phyloP scores from a whole-genome alignment of 2,113 vertebrate genomes.

The Gymnarchus niloticus region DNA sequence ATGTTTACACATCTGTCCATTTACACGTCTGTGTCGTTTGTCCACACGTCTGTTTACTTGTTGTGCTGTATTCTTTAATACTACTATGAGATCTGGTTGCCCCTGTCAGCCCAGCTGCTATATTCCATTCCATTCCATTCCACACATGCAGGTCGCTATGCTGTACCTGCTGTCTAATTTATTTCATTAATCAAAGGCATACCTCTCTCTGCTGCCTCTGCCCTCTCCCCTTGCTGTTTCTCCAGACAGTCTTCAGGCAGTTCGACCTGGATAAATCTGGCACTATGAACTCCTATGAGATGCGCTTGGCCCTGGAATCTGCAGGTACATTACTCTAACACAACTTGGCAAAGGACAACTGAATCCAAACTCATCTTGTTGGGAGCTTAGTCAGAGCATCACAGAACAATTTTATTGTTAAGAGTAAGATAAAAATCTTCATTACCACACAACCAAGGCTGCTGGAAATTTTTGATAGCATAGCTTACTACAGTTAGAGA shows the following conservation, averaged over 20 bases:
- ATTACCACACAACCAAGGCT: too few relatives aligned
- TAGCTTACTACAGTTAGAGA: too few relatives aligned
- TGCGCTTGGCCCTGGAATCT: constrained; percentile 74
- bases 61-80: too few relatives aligned
- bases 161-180: not conserved
- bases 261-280: constrained; percentile 79
- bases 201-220: not conserved
- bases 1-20: not conserved
- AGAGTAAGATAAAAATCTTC: too few relatives aligned
- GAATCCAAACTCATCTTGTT: too few relatives aligned
- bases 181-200: not conserved
- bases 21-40: not conserved
- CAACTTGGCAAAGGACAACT: not conserved
- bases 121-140: too few relatives aligned
- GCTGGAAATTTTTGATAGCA: too few relatives aligned
- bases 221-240: not conserved
- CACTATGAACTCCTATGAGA: constrained; percentile 77
- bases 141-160: not conserved
- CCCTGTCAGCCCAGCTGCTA: too few relatives aligned
- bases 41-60: not conserved
- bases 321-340: constrained; percentile 55
- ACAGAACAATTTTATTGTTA: too few relatives aligned
- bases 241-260: constrained; percentile 64
- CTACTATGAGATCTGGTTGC: too few relatives aligned
- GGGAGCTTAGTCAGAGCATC: too few relatives aligned